Evolutionary conservation across 2,888 invertebrate genomes (phyloP).

Genomic region (Dynastes hyllus): DNA sequence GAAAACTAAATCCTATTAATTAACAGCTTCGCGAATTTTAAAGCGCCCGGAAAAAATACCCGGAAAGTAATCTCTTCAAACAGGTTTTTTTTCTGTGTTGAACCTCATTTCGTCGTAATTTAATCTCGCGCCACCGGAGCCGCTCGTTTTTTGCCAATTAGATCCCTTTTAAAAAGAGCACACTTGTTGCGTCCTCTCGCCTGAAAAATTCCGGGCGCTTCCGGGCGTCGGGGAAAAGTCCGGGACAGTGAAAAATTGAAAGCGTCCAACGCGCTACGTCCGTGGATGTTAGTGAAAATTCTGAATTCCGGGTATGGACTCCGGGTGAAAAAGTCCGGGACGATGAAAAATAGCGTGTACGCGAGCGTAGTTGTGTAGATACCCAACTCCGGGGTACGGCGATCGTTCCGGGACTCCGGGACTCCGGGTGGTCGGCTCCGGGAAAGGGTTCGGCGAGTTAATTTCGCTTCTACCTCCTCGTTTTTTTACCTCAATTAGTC

Average conservation of each 20-base stretch:
- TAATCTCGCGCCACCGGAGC: slow-evolving; percentile 9
- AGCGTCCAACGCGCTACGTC: not conserved
- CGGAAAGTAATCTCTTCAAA: slow-evolving; percentile 39
- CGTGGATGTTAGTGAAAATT: too few species aligned
- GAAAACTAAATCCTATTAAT: slow-evolving; percentile 48
- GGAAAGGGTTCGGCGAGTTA: slow-evolving; percentile 37
- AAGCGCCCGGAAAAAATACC: slow-evolving; percentile 41
- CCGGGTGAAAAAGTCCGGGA: too few species aligned
- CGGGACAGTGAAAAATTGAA: slow-evolving; percentile 31
- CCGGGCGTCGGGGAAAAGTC: slow-evolving; percentile 16
- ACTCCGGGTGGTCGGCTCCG: slow-evolving; percentile 4
- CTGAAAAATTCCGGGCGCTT: slow-evolving; percentile 54
- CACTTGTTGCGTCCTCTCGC: slow-evolving; percentile 63
- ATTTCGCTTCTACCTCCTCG: slow-evolving; percentile 2
- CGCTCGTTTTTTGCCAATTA: slow-evolving; percentile 49
- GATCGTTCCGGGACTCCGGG: slow-evolving; percentile 8
- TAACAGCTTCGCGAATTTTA: slow-evolving; percentile 54
- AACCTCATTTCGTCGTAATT: slow-evolving; percentile 11
- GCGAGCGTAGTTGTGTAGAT: too few species aligned
- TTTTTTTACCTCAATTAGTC: slow-evolving; percentile 59
- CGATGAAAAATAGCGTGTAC: too few species aligned
- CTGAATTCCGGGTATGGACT: too few species aligned
- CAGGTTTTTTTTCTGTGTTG: slow-evolving; percentile 22
- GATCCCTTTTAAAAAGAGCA: slow-evolving; percentile 54
- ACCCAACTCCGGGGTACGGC: too few species aligned